Conservation (phyloP, 2,888 invertebrate species). For the Gibbula magus region DNA sequence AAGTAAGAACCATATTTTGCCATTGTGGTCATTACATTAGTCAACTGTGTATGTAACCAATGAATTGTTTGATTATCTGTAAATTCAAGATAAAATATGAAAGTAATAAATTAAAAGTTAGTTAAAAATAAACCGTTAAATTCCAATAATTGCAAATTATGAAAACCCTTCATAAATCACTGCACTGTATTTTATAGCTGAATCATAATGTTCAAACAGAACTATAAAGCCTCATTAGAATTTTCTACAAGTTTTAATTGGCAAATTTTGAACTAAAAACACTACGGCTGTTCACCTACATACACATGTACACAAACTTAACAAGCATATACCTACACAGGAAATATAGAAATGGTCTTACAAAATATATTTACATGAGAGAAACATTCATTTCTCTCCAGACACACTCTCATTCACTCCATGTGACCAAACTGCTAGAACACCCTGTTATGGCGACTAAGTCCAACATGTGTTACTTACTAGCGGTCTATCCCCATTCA, state of each 20-base stretch:
- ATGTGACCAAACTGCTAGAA: conserved; percentile 5
- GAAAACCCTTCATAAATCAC: too few relatives aligned
- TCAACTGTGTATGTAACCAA: too few relatives aligned
- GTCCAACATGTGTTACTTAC: neutral
- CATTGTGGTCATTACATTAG: too few relatives aligned
- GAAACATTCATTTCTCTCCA: neutral
- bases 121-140: too few relatives aligned
- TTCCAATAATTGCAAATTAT: too few relatives aligned
- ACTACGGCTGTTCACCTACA: neutral
- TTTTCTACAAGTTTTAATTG: conserved; percentile 15
- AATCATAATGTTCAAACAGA: neutral
- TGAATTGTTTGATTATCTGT: too few relatives aligned
- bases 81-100: too few relatives aligned
- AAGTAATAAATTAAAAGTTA: too few relatives aligned
- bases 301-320: conserved; percentile 21
- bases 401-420: neutral
- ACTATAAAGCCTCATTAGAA: neutral
- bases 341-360: conserved; percentile 14
- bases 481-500: neutral
- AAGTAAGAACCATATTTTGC: too few relatives aligned
- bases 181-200: too few relatives aligned
- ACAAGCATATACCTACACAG: conserved; percentile 20
- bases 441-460: neutral
- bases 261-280: conserved; percentile 22
- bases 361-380: conserved; percentile 21